Conservation (phyloP, 2,113 vertebrate species). For the Entomyzon cyanotis region DNA sequence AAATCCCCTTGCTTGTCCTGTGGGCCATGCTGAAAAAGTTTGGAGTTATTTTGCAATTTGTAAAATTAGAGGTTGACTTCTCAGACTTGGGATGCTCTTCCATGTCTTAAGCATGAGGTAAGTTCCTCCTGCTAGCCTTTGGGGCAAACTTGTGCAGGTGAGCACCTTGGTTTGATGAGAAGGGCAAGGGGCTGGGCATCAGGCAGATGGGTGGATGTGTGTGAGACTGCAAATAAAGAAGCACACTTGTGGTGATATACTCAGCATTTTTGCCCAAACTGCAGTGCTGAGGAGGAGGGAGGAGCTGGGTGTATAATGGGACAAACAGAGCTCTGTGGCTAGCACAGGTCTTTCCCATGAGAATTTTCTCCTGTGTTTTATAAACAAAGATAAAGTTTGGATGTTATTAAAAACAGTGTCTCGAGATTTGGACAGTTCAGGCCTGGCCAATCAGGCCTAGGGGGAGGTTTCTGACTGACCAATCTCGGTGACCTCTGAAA, state of each 20-base stretch:
- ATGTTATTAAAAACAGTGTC: too few species aligned
- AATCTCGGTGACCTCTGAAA: too few species aligned
- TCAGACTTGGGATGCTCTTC: background rate
- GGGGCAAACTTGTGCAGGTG: background rate
- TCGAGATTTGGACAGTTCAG: too few species aligned
- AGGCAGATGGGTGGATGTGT: background rate
- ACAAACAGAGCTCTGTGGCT: background rate
- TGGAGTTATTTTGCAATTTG: background rate
- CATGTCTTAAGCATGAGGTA: accelerated
- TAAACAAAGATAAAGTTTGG: too few species aligned
- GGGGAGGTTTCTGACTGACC: too few species aligned
- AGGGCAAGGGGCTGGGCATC: background rate
- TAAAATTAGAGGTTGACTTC: background rate
- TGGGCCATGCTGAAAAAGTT: background rate
- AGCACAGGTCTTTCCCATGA: too few species aligned
- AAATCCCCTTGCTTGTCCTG: background rate
- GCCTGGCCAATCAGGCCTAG: too few species aligned
- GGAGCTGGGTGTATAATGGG: background rate
- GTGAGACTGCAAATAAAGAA: background rate
- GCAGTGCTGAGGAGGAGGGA: background rate
- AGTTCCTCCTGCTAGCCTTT: background rate
- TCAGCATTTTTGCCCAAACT: background rate
- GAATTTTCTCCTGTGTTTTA: too few species aligned
- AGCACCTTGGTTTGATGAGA: background rate
- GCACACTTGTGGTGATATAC: background rate